phyloP scores from a whole-genome alignment of 2,888 invertebrate genomes.

The Galerucella pusilla region DNA sequence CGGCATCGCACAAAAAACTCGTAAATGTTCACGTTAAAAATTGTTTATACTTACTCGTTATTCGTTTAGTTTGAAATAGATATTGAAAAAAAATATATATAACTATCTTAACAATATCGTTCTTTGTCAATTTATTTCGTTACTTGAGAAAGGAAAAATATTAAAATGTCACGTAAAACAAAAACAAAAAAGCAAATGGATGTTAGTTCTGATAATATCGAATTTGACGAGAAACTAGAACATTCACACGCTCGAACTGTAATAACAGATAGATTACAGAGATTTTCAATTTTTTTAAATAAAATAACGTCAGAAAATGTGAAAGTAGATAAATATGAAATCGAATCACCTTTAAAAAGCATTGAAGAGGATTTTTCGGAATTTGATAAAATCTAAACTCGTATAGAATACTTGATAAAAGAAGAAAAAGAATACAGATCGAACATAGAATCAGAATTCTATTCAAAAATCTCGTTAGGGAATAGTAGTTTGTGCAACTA shows the following conservation, averaged over 20 bases:
- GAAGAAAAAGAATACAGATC: background rate
- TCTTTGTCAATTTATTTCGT: no score
- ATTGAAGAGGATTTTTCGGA: constrained; percentile 1
- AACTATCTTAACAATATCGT: no score
- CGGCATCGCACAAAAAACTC: no score
- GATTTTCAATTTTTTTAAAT: background rate
- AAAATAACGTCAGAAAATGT: background rate
- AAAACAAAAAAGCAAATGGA: background rate
- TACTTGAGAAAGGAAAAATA: no score
- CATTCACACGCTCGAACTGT: background rate
- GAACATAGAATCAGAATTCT: background rate
- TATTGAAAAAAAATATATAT: no score
- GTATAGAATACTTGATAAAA: background rate
- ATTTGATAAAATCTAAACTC: constrained; percentile 5
- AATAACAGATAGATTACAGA: background rate
- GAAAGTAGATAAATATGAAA: no score
- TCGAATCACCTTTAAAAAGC: background rate
- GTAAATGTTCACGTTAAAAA: no score
- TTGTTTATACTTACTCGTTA: no score
- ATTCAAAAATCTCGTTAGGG: background rate
- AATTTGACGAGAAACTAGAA: background rate
- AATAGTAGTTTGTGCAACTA: no score
- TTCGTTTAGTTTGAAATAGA: no score
- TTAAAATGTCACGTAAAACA: no score
- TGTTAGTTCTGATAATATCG: background rate